A percentile compares a stretch with the other conserved stretches of the same genome.
Conservation (phyloP, 2,888 invertebrate species). For the Harmothoe impar region DNA sequence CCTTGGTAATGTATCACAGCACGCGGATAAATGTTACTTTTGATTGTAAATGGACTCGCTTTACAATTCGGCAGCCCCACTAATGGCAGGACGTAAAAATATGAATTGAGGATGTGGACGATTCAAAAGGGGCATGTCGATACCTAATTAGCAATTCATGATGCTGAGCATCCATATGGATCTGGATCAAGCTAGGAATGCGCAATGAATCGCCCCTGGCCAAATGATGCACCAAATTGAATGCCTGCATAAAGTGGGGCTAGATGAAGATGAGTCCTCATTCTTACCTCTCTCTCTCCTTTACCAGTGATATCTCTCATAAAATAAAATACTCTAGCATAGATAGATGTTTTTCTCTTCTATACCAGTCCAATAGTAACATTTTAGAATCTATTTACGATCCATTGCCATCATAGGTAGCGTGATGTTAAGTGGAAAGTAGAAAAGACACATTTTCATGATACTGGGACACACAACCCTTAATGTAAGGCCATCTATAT, state of each 20-base stretch:
- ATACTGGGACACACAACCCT: too few species aligned
- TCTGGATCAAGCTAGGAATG: conserved; percentile 7
- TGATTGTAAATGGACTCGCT: conserved; percentile 45
- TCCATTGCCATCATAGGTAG: too few species aligned
- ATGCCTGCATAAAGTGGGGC: background rate
- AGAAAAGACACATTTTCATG: too few species aligned
- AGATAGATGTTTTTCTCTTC: too few species aligned
- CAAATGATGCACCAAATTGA: conserved; percentile 1
- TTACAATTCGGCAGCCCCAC: background rate
- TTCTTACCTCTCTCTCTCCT: background rate
- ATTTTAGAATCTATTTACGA: too few species aligned
- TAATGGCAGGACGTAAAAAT: conserved; percentile 52
- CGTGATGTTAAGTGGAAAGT: too few species aligned
- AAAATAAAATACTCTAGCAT: too few species aligned
- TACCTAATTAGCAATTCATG: conserved; percentile 26
- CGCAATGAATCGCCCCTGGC: background rate
- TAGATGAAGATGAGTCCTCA: background rate
- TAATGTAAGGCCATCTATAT: too few species aligned
- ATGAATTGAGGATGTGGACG: conserved; percentile 56
- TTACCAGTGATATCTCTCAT: too few species aligned
- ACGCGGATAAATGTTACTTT: conserved; percentile 40
- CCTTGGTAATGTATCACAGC: conserved; percentile 19
- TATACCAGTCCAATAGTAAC: too few species aligned
- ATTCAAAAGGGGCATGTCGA: conserved; percentile 28
- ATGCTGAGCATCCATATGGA: conserved; percentile 40